Conservation (phyloP, 2,113 vertebrate genomes). For the Albula goreensis region DNA sequence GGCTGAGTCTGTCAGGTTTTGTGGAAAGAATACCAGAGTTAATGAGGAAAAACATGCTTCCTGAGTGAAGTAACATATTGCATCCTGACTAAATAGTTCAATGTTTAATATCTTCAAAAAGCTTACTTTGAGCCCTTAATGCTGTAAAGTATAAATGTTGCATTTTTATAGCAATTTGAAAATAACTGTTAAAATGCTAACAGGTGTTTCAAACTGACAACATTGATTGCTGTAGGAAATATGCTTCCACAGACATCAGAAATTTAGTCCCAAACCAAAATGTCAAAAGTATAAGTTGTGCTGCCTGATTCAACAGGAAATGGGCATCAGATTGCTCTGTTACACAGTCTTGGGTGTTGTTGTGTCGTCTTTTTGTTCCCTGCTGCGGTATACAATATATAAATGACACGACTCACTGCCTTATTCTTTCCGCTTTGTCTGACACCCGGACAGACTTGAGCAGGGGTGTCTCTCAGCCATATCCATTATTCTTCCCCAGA, state of each 20-base stretch:
- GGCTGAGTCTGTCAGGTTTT: background rate
- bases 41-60: background rate
- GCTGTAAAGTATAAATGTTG: background rate
- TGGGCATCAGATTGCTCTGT: background rate
- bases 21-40: background rate
- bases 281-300: background rate
- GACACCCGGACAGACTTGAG: conserved; percentile 20
- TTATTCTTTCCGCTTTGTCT: conserved; percentile 5
- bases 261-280: background rate
- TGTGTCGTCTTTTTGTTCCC: background rate
- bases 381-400: background rate
- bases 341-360: background rate
- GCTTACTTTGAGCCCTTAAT: background rate
- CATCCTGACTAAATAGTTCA: background rate
- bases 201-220: no score
- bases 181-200: no score
- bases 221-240: background rate
- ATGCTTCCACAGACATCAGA: background rate
- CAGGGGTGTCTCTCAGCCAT: conserved; percentile 26
- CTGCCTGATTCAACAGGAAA: background rate
- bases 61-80: background rate
- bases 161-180: no score
- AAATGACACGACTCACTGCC: background rate
- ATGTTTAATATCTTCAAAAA: background rate
- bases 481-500: conserved; percentile 52